Conservation (phyloP, 23 tunicate genomes). For the Styela plicata region DNA sequence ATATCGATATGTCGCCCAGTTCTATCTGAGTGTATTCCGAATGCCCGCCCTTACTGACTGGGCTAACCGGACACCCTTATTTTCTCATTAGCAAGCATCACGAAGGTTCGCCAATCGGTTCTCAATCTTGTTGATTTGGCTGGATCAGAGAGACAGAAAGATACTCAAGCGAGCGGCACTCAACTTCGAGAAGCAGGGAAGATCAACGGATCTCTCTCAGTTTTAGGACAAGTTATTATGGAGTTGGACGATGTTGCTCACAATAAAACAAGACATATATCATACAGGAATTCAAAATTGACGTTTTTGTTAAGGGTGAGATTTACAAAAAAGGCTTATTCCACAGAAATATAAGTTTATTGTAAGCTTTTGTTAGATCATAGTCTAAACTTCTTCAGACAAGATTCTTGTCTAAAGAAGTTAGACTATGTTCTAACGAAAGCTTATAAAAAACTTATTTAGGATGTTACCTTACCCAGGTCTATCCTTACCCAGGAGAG, state of each 20-base stretch:
- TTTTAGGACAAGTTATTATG: constrained; percentile 81
- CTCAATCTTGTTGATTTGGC: constrained; percentile 81
- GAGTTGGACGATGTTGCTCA: constrained; percentile 53
- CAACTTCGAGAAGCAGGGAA: constrained; percentile 74
- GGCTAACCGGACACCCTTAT: no score
- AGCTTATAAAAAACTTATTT: no score
- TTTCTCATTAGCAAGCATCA: constrained; percentile 45
- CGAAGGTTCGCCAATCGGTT: constrained; percentile 46
- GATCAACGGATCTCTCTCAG: constrained; percentile 71
- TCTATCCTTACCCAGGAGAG: no score
- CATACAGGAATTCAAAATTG: constrained; percentile 78
- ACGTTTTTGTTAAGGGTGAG: constrained; percentile 68
- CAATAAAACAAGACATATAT: constrained; percentile 38
- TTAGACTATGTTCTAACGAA: no score
- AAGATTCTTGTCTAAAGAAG: no score
- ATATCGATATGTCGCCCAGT: no score
- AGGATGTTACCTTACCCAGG: no score
- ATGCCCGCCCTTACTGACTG: no score
- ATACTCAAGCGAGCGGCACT: constrained; percentile 45
- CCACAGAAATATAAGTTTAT: no score
- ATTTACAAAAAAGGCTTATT: not conserved
- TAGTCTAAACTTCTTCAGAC: no score
- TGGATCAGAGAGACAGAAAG: constrained; percentile 81
- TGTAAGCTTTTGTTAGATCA: no score
- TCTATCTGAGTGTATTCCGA: no score